phyloP scores from a whole-genome alignment of 2,888 invertebrate species.

The Cephus spinipes region DNA sequence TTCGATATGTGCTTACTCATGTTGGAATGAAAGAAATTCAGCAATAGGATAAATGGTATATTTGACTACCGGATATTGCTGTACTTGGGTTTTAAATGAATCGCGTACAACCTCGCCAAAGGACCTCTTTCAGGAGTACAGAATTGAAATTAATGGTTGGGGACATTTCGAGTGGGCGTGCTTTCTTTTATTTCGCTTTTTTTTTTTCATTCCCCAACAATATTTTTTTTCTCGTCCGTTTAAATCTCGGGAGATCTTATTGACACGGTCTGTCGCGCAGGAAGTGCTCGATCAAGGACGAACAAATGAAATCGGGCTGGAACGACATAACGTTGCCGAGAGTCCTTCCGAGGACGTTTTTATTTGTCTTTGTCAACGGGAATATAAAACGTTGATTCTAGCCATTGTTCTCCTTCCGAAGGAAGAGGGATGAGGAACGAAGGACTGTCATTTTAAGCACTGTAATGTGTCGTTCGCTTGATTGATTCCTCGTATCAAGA shows the following conservation, averaged over 20 bases:
- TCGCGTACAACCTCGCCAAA: neutral
- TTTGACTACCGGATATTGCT: neutral
- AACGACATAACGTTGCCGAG: neutral
- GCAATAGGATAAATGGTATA: neutral
- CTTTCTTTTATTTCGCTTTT: neutral
- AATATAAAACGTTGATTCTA: neutral
- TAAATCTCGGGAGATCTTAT: neutral
- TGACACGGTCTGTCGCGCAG: neutral
- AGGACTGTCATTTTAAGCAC: neutral
- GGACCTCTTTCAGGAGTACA: neutral
- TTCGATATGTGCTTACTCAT: neutral
- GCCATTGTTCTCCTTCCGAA: neutral
- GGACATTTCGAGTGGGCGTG: conserved; percentile 16
- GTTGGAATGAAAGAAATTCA: neutral
- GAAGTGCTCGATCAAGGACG: conserved; percentile 22
- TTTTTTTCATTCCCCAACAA: neutral
- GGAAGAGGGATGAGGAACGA: neutral
- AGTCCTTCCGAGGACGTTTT: neutral
- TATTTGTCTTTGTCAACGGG: neutral
- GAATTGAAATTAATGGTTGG: conserved; percentile 23
- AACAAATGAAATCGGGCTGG: conserved; percentile 16
- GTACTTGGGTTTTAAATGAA: neutral
- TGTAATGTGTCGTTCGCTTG: neutral
- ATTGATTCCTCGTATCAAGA: neutral
- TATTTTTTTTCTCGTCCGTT: neutral